Evolutionary conservation across 2,888 invertebrate genomes (phyloP), one percentile per base, ranked within the genome.

Genomic region (Mamestra brassicae): DNA sequence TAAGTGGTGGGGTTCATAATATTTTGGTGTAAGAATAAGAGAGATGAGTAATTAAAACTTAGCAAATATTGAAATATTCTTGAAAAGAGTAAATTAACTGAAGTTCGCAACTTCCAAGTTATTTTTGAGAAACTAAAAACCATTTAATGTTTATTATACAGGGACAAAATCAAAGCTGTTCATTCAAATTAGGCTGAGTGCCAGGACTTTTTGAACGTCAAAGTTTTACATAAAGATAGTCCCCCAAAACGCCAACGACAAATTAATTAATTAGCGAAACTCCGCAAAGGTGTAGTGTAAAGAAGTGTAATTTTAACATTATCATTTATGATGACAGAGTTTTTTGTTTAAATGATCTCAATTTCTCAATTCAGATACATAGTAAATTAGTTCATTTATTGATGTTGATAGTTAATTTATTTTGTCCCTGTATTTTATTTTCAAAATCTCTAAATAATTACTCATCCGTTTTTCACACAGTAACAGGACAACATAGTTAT

Each of bases 401-500:
- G 47, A 13, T 13, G 13, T 13, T 47, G 47, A 13, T 58, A 58
- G 57, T 15, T 60, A 7, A 61, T 61, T 61, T 6, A 42, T 42
- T 42, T n/a, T 17, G 42, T n/a, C 38, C 42, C 17, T n/a, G n/a
- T 61, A 61, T 26, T 42, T 42, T 2, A 54, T 47, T n/a, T 62
- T 15, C 36, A 26, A 26, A 38, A 4, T 36, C 13, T 11, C 45
- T 42, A n/a, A 34, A 42, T 62, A 6, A 52, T 42, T 36, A 58
- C 42, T 34, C 63, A 76, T 42, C 11, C 6, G n/a, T 26, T 42
- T 55, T 60, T 50, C 36, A 61, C 42, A 72, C 74, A 74, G 71
- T 82, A 85, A 65, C 63, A 57, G 42, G 38, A 78, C 79, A 76
- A 75, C 65, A 79, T 75, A 71, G n/a, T 55, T 52, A 45, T 36